Percentiles rank a stretch among this genome's conserved stretches.
Evolutionary conservation across 2,797 vertebrate species (phyloP).

Genomic region (Harpagifer antarcticus): DNA sequence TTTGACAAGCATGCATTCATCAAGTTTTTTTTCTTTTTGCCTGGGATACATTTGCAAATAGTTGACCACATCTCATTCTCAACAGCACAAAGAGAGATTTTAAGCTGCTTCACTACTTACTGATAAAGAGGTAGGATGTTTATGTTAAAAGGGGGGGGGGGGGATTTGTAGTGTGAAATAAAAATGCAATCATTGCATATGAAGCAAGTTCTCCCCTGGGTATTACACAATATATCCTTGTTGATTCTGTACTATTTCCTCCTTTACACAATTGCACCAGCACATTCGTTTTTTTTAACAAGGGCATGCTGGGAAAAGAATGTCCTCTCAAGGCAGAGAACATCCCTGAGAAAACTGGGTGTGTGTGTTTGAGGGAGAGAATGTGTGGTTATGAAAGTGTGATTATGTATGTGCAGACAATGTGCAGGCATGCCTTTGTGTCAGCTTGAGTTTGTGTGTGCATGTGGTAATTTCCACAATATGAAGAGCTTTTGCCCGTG

Average conservation of each 20-base stretch:
- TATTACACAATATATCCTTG: conserved; percentile 57
- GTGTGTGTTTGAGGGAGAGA: conserved; percentile 10
- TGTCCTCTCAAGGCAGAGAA: conserved; percentile 66
- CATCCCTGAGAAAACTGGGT: conserved; percentile 52
- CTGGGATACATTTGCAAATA: conserved; percentile 39
- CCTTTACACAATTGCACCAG: conserved; percentile 50
- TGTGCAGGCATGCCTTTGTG: conserved; percentile 77
- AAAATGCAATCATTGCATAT: conserved; percentile 51
- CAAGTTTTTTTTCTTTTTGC: conserved; percentile 38
- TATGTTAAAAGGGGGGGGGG: conserved; percentile 15
- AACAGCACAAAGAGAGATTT: conserved; percentile 41
- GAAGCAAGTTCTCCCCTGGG: conserved; percentile 34
- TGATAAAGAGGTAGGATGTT: conserved; percentile 21
- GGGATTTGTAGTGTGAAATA: conserved; percentile 28
- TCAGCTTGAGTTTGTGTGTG: conserved; percentile 64
- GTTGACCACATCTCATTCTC: conserved; percentile 27
- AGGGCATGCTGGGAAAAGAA: conserved; percentile 69
- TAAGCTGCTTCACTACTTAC: conserved; percentile 24
- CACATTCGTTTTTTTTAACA: conserved; percentile 59
- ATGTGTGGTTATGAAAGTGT: conserved; percentile 55
- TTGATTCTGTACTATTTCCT: conserved; percentile 43
- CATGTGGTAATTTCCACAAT: conserved; percentile 67
- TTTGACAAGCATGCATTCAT: conserved; percentile 56
- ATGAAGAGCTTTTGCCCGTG: conserved; percentile 53
- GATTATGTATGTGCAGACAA: conserved; percentile 76